These are phyloP conservation scores for Myathropa florea DNA, from an alignment of 2,888 invertebrate genomes.

Conservation along the genomic window DNA sequence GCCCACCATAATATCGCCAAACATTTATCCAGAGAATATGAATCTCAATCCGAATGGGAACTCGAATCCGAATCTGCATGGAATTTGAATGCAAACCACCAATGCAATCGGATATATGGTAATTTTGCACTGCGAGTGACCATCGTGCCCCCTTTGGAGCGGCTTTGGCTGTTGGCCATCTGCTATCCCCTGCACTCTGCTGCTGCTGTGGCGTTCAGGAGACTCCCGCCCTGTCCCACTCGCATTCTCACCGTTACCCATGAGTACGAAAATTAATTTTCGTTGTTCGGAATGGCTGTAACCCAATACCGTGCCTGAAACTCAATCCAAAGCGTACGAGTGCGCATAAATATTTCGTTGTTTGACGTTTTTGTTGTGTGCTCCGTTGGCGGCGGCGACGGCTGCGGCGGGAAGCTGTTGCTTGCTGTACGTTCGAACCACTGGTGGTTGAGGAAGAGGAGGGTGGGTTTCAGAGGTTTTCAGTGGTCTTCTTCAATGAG, in stretches of 20 bases:
- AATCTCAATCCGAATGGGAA: background rate
- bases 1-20: background rate
- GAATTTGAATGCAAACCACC: constrained; percentile 51
- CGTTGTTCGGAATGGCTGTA: constrained; percentile 63
- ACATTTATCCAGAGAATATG: background rate
- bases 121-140: constrained; percentile 45
- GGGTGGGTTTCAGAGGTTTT: too few relatives aligned
- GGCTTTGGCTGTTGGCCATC: constrained; percentile 48
- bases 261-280: constrained; percentile 67
- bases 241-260: constrained; percentile 48
- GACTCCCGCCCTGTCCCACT: constrained; percentile 2
- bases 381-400: background rate
- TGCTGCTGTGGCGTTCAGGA: too few relatives aligned
- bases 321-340: constrained; percentile 65
- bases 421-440: too few relatives aligned
- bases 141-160: constrained; percentile 3
- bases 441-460: too few relatives aligned
- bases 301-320: constrained; percentile 58
- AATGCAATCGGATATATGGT: constrained; percentile 66
- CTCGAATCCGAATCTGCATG: constrained; percentile 29
- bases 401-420: background rate
- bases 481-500: too few relatives aligned
- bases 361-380: constrained; percentile 52
- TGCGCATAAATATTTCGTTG: constrained; percentile 64
- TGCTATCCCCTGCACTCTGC: constrained; percentile 6